phyloP scores from a whole-genome alignment of 2,113 vertebrate genomes.

The Xenus cinereus region DNA sequence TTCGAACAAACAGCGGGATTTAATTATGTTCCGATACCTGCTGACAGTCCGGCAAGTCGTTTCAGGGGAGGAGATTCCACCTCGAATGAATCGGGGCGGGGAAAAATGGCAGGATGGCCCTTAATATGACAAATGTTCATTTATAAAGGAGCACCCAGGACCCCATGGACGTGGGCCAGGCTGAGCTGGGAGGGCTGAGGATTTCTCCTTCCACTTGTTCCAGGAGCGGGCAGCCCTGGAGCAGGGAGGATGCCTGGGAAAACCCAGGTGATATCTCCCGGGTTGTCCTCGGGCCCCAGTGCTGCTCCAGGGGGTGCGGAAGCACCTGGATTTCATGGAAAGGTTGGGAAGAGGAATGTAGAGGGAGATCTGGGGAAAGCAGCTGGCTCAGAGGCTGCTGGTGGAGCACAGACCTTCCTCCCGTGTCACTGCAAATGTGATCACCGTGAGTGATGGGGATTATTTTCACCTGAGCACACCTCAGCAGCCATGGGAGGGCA shows the following conservation, averaged over 20 bases:
- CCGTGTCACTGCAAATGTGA: background rate
- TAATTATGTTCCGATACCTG: background rate
- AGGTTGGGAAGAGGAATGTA: fast-evolving
- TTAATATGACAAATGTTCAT: fast-evolving
- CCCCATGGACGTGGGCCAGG: fast-evolving
- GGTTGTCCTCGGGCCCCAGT: background rate
- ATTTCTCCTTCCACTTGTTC: background rate
- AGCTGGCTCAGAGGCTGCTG: background rate
- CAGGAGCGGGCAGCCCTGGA: background rate
- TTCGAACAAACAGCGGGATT: background rate
- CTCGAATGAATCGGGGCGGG: fast-evolving
- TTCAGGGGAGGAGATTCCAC: background rate
- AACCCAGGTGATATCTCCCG: fast-evolving
- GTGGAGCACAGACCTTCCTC: background rate
- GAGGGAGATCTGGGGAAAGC: background rate
- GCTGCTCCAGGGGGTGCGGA: background rate
- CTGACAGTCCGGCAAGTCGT: background rate
- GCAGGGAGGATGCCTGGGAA: background rate
- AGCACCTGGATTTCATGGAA: fast-evolving
- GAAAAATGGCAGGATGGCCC: background rate
- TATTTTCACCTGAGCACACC: fast-evolving
- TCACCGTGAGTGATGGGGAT: fast-evolving
- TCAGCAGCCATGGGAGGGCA: background rate
- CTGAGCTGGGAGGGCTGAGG: fast-evolving
- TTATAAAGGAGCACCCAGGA: background rate